Conservation (phyloP, 92 coral and sea anemone genomes). For the Zoanthus gigantus region DNA sequence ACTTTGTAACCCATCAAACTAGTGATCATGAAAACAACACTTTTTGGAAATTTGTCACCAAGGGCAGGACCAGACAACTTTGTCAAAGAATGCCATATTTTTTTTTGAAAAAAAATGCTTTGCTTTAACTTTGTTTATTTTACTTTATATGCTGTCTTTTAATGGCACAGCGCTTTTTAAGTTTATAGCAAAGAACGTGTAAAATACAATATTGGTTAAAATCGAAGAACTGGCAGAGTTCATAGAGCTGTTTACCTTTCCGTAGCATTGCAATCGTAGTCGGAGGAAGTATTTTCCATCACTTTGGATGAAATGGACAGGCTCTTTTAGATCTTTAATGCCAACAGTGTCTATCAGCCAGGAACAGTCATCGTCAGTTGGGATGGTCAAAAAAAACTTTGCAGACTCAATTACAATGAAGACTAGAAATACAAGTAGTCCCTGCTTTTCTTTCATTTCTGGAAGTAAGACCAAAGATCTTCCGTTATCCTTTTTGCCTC, state of each 20-base stretch:
- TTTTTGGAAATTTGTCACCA: too few relatives aligned
- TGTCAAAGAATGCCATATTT: too few relatives aligned
- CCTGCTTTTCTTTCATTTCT: background rate
- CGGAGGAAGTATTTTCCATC: constrained; percentile 72
- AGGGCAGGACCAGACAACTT: too few relatives aligned
- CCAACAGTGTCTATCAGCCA: constrained; percentile 67
- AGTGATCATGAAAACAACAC: too few relatives aligned
- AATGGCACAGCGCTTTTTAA: too few relatives aligned
- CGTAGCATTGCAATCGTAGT: constrained; percentile 64
- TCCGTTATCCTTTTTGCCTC: background rate
- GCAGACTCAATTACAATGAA: background rate
- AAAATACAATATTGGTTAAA: background rate
- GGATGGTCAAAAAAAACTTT: background rate
- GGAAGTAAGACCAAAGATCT: constrained; percentile 10
- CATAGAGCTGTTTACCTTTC: constrained; percentile 60
- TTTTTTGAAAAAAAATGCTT: too few relatives aligned
- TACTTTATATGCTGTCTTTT: too few relatives aligned
- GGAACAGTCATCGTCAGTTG: constrained; percentile 44
- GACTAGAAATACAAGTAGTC: background rate
- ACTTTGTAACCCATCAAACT: too few relatives aligned
- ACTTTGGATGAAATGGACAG: constrained; percentile 45
- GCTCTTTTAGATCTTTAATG: constrained; percentile 37
- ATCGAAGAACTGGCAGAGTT: constrained; percentile 18
- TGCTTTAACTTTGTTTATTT: too few relatives aligned
- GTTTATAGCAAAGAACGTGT: too few relatives aligned